Percentiles rank a stretch among this genome's conserved stretches.
These are phyloP conservation scores for Hormaphis cornu DNA, from an alignment of 1,140 invertebrate genomes.

Conservation along the genomic window DNA sequence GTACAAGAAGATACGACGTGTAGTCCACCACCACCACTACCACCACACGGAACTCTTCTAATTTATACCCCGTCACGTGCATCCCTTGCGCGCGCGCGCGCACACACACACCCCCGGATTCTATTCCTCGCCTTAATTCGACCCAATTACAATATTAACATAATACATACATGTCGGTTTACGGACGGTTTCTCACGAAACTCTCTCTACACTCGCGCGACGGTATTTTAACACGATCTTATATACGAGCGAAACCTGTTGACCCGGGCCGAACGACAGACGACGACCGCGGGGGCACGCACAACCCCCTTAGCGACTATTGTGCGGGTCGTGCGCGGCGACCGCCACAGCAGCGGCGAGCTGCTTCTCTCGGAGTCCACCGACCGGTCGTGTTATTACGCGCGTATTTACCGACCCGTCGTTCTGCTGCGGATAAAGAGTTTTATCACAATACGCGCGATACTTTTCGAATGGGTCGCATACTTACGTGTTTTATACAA, in stretches of 20 bases:
- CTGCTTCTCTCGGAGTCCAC: too few relatives aligned
- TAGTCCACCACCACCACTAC: background rate
- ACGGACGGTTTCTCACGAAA: conserved; percentile 17
- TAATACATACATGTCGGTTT: background rate
- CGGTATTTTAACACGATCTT: background rate
- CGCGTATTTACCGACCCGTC: too few relatives aligned
- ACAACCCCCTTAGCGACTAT: conserved; percentile 11
- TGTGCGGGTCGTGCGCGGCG: conserved; percentile 22
- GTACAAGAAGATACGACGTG: too few relatives aligned
- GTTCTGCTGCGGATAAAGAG: too few relatives aligned
- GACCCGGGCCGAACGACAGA: background rate
- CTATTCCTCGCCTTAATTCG: background rate
- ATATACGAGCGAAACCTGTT: background rate
- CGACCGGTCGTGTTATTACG: too few relatives aligned
- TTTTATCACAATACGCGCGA: too few relatives aligned
- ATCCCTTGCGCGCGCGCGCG: background rate
- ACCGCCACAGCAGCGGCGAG: too few relatives aligned
- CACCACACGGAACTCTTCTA: background rate
- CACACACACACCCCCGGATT: background rate
- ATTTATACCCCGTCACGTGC: conserved; percentile 30
- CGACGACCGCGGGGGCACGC: too few relatives aligned
- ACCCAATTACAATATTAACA: background rate
- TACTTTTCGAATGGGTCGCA: background rate
- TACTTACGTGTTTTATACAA: background rate
- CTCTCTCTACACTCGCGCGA: background rate